phyloP scores from a whole-genome alignment of 2,797 vertebrate species.

The Notolepis coatsorum region DNA sequence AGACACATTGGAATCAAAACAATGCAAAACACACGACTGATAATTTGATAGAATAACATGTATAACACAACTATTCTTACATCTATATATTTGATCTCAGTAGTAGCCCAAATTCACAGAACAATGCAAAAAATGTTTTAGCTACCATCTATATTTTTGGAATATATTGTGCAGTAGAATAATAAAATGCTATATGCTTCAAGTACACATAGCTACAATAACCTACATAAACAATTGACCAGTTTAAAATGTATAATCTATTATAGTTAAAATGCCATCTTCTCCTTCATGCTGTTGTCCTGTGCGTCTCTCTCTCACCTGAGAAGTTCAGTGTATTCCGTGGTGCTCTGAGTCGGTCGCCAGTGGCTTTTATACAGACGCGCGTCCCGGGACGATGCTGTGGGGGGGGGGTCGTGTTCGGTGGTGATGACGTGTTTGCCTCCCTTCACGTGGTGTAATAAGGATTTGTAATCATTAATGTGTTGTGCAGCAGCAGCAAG shows the following conservation, averaged over 20 bases:
- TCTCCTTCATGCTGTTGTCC: too few relatives aligned
- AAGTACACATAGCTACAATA: too few relatives aligned
- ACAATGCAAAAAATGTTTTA: background rate
- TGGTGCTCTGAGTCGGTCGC: slow-evolving; percentile 37
- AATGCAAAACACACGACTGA: background rate
- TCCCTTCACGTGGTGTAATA: slow-evolving; percentile 48
- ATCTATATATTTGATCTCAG: background rate
- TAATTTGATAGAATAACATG: background rate
- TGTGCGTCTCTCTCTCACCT: slow-evolving; percentile 76
- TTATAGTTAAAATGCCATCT: too few relatives aligned
- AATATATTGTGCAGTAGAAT: too few relatives aligned
- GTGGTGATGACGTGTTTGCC: slow-evolving; percentile 17
- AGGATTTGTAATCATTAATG: too few relatives aligned
- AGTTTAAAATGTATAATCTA: too few relatives aligned
- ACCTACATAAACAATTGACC: too few relatives aligned
- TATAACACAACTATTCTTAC: background rate
- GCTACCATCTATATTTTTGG: too few relatives aligned
- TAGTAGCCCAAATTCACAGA: background rate
- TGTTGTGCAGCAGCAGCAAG: slow-evolving; percentile 27
- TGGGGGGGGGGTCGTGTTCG: slow-evolving; percentile 15
- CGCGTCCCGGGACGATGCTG: slow-evolving; percentile 33
- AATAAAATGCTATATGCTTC: too few relatives aligned
- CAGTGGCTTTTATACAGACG: slow-evolving; percentile 73
- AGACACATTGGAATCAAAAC: background rate
- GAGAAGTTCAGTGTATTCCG: slow-evolving; percentile 62